Percentiles rank a stretch among this genome's conserved stretches.
These are phyloP conservation scores for Coptodon bakossiorum DNA, from an alignment of 2,113 vertebrate genomes.

Conservation along the genomic window DNA sequence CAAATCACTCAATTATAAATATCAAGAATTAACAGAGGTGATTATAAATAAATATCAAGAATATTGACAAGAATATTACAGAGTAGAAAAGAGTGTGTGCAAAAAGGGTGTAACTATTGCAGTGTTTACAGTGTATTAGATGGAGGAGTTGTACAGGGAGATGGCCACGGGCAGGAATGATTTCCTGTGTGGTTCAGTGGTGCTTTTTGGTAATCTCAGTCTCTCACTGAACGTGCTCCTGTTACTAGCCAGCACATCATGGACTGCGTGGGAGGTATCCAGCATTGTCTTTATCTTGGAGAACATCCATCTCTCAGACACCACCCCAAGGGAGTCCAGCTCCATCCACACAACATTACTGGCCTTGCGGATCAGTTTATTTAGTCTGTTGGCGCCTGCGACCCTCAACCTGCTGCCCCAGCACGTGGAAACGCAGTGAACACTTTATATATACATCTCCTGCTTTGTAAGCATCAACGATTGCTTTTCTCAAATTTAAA, in stretches of 20 bases:
- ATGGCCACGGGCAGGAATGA: fast-evolving
- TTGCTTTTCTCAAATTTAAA: background rate
- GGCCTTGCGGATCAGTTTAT: background rate
- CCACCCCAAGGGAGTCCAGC: background rate
- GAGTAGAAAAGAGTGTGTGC: too few relatives aligned
- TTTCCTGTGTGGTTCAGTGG: background rate
- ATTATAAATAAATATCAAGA: too few relatives aligned
- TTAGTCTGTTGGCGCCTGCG: background rate
- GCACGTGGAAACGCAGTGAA: background rate
- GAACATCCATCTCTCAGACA: background rate
- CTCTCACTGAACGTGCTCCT: background rate
- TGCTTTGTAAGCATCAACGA: background rate
- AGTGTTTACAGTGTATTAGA: background rate
- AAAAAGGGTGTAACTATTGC: background rate
- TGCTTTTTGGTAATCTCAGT: background rate
- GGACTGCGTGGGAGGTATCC: background rate
- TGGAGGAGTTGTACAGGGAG: background rate
- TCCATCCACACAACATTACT: background rate
- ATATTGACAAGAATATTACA: too few relatives aligned
- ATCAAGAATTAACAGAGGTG: too few relatives aligned
- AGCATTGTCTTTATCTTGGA: background rate
- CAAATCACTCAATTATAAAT: too few relatives aligned
- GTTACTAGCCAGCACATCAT: background rate
- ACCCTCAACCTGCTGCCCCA: background rate
- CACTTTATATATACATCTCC: background rate